Base-by-base conservation (phyloP, 2,888 invertebrate genomes). In the Alentia gelatinosa region DNA sequence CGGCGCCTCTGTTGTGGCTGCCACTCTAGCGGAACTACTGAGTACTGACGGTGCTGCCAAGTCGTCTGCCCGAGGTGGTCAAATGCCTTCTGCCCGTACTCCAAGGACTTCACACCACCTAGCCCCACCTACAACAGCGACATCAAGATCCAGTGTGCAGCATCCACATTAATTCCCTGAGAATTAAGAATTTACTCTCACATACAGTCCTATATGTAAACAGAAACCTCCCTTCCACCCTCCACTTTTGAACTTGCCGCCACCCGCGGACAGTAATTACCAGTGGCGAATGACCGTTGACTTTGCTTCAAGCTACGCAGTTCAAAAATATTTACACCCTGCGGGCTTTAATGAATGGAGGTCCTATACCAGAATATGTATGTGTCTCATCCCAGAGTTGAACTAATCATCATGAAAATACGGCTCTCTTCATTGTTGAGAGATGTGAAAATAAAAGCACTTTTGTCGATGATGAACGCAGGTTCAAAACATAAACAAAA, bases 241-340 rank as follows among this genome's bases (percentile, higher is more conserved):
- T 39, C 50, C 30, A n/a, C 15, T 9, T 89, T 89, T 89, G 37
- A 63, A 37, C 63, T 63, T n/a, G 63, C 39, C 56, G 47, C 74
- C 89, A 63, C 39, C 68, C 68, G 33, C 33, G 63, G 35, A 47
- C 89, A 56, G 40, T 86, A 90, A 90, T 90, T 90, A 90, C 86
- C 86, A 63, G 88, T 88, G 63, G 56, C 42, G 30, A 39, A 86
- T 35, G 33, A 33, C 42, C 88, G 40, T 86, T 88, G 90, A 88
- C 68, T 50, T 88, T 15, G 68, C 86, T 88, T 47, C 35, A 26
- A 90, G 88, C 84, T 33, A 86, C 33, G 47, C 30, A 4, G 75
- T 89, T 89, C 39, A 75, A 89, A 89, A 74, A 56, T 89, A 89
- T 19, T 47, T 86, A 9, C n/a, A n/a, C 42, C 79, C 79, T 33